Base-by-base conservation (phyloP, 1,140 invertebrate species). In the Hylaeus volcanicus region DNA sequence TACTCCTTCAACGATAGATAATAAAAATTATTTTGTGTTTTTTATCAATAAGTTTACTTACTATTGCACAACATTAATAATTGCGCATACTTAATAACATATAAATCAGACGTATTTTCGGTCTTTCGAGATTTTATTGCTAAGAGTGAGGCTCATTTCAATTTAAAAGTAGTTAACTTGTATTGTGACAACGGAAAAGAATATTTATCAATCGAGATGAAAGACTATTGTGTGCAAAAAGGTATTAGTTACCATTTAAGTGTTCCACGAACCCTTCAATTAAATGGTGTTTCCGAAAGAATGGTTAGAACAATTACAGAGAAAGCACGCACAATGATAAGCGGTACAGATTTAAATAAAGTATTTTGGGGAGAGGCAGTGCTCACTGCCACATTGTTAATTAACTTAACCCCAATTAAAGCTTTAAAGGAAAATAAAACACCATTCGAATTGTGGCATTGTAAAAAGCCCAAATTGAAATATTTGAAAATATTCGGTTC, bases 241-340 rank as follows among this genome's bases (percentile, higher is more conserved):
- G 70, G 58, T 55, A 78, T 69, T 11, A 58, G 26, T 37, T 71
- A 94, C 88, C 89, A 94, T 68, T 91, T 89, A 60, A 94, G 91
- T 6, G 89, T 93, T 66, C 90, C 92, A 61, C 89, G 92, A 76
- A 94, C 92, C 5, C 93, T 94, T 68, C 91, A 95, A 80, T 85
- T 90, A 86, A 95, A 95, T 92, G 92, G 93, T 82, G 90, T 94
- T 2, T 83, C 93, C n/a, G 94, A 95, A 80, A 83, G 93, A 51
- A 92, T 93, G 87, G 92, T 91, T 74, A 77, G 91, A 55, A 93
- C 92, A n/a, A 88, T 94, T 48, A 92, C 89, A 8, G 92, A 93
- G 89, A 94, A 90, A 74, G 91, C 91, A 58, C 84, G 92, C 60
- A 60, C 89, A 14, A 91, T 94, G 88, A 51, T 95, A 77, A 71